Conservation (phyloP, 2,888 invertebrate species). For the Mesorhabditis spiculigera region DNA sequence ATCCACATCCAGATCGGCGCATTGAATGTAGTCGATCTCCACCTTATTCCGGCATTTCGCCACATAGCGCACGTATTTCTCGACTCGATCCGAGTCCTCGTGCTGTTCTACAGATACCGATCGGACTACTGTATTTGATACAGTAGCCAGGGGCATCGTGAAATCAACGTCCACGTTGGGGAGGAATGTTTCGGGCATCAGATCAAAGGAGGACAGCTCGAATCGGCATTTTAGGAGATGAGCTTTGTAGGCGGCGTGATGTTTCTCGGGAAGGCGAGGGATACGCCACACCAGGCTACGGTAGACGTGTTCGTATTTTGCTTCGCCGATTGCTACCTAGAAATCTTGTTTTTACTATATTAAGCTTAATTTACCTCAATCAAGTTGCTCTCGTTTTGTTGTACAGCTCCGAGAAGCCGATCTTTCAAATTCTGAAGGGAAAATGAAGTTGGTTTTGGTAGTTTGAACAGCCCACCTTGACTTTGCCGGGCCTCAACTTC, state of each 20-base stretch:
- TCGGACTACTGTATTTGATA: conserved; percentile 88
- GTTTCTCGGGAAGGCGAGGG: conserved; percentile 92
- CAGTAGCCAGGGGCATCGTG: conserved; percentile 94
- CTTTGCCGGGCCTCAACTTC: conserved; percentile 65
- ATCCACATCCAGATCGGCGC: conserved; percentile 52
- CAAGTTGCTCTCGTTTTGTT: conserved; percentile 81
- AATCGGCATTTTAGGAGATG: conserved; percentile 80
- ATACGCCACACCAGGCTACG: conserved; percentile 93
- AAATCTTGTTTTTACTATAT: too few species aligned
- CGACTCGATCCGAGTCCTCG: conserved; percentile 77
- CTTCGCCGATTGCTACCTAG: conserved; percentile 34
- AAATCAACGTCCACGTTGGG: conserved; percentile 86
- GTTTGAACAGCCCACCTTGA: conserved; percentile 59
- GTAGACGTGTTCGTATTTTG: conserved; percentile 64
- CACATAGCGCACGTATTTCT: conserved; percentile 93
- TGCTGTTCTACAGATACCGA: conserved; percentile 68
- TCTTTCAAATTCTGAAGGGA: conserved; percentile 55
- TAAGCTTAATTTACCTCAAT: too few species aligned
- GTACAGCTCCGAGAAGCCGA: conserved; percentile 73
- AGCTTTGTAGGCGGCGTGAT: conserved; percentile 96
- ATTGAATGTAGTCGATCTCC: conserved; percentile 58
- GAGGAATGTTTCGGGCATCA: conserved; percentile 87
- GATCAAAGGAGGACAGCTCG: conserved; percentile 92
- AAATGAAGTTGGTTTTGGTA: background rate
- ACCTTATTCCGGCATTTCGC: conserved; percentile 33